A percentile compares a stretch with the other conserved stretches of the same genome.
These are phyloP conservation scores for Rhodinocichla rosea DNA, from an alignment of 2,113 vertebrate species.

Conservation along the genomic window DNA sequence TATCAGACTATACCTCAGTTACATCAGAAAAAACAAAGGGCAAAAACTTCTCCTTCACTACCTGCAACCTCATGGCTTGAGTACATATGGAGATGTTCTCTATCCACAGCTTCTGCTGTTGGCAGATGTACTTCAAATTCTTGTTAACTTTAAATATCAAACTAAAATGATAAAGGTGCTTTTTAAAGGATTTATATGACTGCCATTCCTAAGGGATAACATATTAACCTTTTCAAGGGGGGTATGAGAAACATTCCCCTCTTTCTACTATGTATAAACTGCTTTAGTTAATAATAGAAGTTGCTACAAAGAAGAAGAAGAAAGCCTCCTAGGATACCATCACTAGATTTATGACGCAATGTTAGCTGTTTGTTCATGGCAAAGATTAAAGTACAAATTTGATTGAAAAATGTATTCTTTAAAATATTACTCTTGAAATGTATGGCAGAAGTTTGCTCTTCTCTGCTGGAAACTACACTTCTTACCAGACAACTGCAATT, in stretches of 20 bases:
- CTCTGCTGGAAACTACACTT: neutral
- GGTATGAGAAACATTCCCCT: neutral
- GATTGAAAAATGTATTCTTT: neutral
- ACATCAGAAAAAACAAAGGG: neutral
- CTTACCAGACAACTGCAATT: neutral
- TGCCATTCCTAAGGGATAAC: neutral
- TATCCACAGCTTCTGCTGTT: neutral
- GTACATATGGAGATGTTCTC: neutral
- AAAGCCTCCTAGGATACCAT: neutral
- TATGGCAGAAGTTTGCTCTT: neutral
- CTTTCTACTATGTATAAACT: neutral
- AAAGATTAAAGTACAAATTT: neutral
- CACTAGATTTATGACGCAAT: neutral
- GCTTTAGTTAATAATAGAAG: neutral
- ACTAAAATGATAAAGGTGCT: neutral
- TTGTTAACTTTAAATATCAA: neutral
- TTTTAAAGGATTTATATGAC: neutral
- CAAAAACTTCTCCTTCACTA: neutral
- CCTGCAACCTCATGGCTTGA: rapidly evolving
- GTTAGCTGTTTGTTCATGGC: neutral
- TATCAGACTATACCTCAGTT: neutral
- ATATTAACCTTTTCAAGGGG: neutral
- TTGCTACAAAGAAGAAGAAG: neutral
- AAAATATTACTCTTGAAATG: neutral
- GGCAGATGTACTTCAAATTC: neutral